phyloP scores from a whole-genome alignment of 2,888 invertebrate species.

The Mantis religiosa region DNA sequence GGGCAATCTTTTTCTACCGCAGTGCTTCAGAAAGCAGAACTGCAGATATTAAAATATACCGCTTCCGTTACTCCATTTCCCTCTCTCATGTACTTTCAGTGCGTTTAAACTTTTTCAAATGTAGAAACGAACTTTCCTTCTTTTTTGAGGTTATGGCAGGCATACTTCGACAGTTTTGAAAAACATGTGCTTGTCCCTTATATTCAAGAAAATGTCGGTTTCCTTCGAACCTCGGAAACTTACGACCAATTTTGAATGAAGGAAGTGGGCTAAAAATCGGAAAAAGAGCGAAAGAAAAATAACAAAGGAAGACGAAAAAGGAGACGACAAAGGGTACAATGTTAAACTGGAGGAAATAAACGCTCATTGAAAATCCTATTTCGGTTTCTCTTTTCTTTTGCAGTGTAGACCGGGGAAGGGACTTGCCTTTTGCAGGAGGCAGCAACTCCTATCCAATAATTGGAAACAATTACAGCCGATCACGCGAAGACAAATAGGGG shows the following conservation, averaged over 20 bases:
- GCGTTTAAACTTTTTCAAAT: too few relatives aligned
- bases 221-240: neutral
- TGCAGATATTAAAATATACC: too few relatives aligned
- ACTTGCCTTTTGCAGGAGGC: neutral
- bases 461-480: slow-evolving; percentile 11
- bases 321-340: neutral
- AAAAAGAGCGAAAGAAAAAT: neutral
- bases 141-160: too few relatives aligned
- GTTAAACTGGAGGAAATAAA: neutral
- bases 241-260: neutral
- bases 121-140: too few relatives aligned
- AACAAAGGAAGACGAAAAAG: neutral
- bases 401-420: neutral
- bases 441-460: slow-evolving; percentile 2
- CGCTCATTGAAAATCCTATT: slow-evolving; percentile 14
- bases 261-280: neutral
- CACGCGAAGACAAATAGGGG: slow-evolving; percentile 1
- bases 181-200: too few relatives aligned
- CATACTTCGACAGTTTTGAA: too few relatives aligned
- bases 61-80: too few relatives aligned
- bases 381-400: neutral
- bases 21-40: too few relatives aligned
- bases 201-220: too few relatives aligned
- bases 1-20: too few relatives aligned
- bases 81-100: too few relatives aligned